phyloP scores from a whole-genome alignment of 2,888 invertebrate species.

The Stenurella melanura region DNA sequence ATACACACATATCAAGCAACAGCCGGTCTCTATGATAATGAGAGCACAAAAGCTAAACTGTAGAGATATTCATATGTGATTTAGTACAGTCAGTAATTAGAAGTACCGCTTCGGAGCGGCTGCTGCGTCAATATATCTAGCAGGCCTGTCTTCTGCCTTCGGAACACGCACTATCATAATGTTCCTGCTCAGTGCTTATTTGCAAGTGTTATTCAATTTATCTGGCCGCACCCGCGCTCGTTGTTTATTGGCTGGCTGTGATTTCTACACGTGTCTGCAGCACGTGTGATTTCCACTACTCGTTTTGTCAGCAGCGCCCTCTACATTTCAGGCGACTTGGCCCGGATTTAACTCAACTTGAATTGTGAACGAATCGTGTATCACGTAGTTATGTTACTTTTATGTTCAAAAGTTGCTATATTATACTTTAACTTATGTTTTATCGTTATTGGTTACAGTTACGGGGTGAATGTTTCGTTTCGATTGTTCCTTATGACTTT shows the following conservation, averaged over 20 bases:
- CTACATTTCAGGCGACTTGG: slow-evolving; percentile 32
- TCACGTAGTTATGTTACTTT: slow-evolving; percentile 47
- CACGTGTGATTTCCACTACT: slow-evolving; percentile 65
- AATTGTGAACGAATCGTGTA: slow-evolving; percentile 48
- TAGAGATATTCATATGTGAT: slow-evolving; percentile 71
- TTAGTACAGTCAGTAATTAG: slow-evolving; percentile 70
- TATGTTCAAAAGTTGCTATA: slow-evolving; percentile 31
- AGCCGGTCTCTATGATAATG: slow-evolving; percentile 63
- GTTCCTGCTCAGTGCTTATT: slow-evolving; percentile 71
- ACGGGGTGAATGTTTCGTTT: slow-evolving; percentile 14
- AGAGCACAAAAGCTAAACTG: slow-evolving; percentile 51
- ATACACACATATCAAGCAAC: slow-evolving; percentile 66
- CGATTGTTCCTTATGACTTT: slow-evolving; percentile 9
- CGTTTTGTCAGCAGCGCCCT: slow-evolving; percentile 45
- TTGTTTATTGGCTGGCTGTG: slow-evolving; percentile 73
- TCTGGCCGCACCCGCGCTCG: slow-evolving; percentile 72
- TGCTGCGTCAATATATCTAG: slow-evolving; percentile 71
- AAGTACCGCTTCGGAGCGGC: slow-evolving; percentile 69
- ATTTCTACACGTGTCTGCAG: slow-evolving; percentile 71
- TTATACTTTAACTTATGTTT: slow-evolving; percentile 37
- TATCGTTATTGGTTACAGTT: slow-evolving; percentile 30
- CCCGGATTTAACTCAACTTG: slow-evolving; percentile 36
- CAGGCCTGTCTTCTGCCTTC: slow-evolving; percentile 67
- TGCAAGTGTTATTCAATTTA: slow-evolving; percentile 75
- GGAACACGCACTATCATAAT: slow-evolving; percentile 68